These are phyloP conservation scores for Thermophis baileyi DNA, from an alignment of 2,113 vertebrate genomes.

Conservation along the genomic window DNA sequence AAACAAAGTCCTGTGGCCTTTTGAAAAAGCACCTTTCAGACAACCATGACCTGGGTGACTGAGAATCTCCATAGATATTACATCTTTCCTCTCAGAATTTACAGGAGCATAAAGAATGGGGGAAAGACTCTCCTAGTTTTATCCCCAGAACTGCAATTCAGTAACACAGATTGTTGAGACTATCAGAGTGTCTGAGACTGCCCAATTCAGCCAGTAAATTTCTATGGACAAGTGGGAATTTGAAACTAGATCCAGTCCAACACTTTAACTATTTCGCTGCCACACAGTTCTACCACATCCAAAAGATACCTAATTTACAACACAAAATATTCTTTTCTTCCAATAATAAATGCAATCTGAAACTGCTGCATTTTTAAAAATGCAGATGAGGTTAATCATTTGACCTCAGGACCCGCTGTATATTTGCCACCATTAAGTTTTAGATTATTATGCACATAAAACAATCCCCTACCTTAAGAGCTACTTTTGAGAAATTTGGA, in stretches of 20 bases:
- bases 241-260: background rate
- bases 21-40: background rate
- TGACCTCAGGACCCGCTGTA: background rate
- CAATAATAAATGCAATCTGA: background rate
- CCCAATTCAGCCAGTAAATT: background rate
- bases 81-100: background rate
- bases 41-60: background rate
- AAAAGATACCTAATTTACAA: background rate
- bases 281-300: background rate
- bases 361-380: background rate
- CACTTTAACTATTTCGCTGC: background rate
- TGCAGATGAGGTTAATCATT: background rate
- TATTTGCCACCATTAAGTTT: background rate
- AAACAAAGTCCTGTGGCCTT: background rate
- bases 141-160: background rate
- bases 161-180: background rate
- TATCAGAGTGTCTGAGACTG: background rate
- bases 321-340: background rate
- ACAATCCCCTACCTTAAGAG: background rate
- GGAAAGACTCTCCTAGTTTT: background rate
- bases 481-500: background rate
- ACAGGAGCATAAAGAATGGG: background rate
- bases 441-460: background rate
- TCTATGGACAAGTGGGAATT: background rate
- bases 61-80: background rate